A percentile compares a stretch with the other conserved stretches of the same genome.
Conservation (phyloP, 1,140 invertebrate genomes). For the Trichoplusia ni region DNA sequence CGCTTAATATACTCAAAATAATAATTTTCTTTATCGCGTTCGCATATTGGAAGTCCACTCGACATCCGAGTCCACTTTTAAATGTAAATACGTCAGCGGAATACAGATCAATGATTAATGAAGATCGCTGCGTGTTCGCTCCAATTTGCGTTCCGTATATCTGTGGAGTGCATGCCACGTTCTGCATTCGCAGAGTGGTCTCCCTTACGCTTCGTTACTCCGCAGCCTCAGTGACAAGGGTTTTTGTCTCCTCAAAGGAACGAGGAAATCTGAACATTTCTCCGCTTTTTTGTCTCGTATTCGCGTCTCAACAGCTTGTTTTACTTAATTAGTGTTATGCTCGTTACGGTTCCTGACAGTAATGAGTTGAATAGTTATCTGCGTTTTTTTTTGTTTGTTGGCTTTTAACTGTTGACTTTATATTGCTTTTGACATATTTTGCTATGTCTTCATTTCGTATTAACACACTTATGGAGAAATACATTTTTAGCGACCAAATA, state of each 20-base stretch:
- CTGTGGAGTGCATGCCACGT: constrained; percentile 3
- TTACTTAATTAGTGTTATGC: constrained; percentile 29
- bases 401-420: background rate
- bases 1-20: too few species aligned
- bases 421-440: background rate
- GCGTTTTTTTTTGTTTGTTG: background rate
- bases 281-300: constrained; percentile 2
- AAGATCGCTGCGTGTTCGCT: background rate
- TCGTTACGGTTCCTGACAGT: background rate
- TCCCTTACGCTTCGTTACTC: constrained; percentile 33
- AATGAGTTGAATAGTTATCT: constrained; percentile 5
- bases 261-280: constrained; percentile 33
- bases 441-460: too few species aligned
- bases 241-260: constrained; percentile 36
- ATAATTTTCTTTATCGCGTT: too few species aligned
- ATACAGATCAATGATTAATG: too few species aligned
- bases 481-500: too few species aligned
- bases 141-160: background rate
- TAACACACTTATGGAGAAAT: too few species aligned
- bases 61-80: too few species aligned
- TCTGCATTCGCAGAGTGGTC: constrained; percentile 30
- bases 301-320: constrained; percentile 22
- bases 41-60: too few species aligned
- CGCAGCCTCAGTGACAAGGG: constrained; percentile 18
- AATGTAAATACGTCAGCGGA: too few species aligned